Evolutionary conservation across 2,113 vertebrate species (phyloP), one percentile per base, ranked within the genome.

Genomic region (Plestiodon gilberti): DNA sequence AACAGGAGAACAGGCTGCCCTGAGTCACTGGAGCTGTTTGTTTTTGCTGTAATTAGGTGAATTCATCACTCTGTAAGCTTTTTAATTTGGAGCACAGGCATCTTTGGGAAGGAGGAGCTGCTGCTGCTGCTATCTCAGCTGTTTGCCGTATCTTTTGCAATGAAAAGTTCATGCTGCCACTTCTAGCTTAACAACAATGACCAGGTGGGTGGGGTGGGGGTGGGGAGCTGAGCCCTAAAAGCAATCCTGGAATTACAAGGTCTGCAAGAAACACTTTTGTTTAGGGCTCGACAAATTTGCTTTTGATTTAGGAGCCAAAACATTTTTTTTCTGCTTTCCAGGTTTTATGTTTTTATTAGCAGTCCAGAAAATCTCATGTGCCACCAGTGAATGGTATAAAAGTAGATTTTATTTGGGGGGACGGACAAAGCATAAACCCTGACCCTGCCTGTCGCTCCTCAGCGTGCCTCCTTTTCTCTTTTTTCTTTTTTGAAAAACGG

Each of bases 11-110:
- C 86, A 92, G 85, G 86, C 73, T 33, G 33, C n/a, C 85, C 93
- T 92, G 91, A 22, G 33, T 92, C 95, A 85, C 89, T 17, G 89
- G 91, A 89, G 88, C 92, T 95, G 94, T 96, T 97, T 97, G 94
- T 93, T 96, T 86, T 96, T 93, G 82, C 93, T 93, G 55, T 96
- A 97, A 97, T 97, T 97, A 96, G 93, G 90, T 91, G 94, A 95
- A 96, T 97, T 96, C 96, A 96, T 97, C 95, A 96, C 85, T 93
- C 85, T 82, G 62, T 94, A 95, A 93, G 88, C 78, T 92, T 92
- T 91, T 88, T 94, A 93, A 94, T 94, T 90, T 88, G 89, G 83
- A 93, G 83, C 78, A 4, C 6, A 61, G 59, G 88, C 89, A 55
- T 30, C 61, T 78, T 85, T 82, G 87, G 81, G 90, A 89, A 71